These are phyloP conservation scores for Tinea trinotella DNA, from an alignment of 2,888 invertebrate genomes.

Conservation along the genomic window DNA sequence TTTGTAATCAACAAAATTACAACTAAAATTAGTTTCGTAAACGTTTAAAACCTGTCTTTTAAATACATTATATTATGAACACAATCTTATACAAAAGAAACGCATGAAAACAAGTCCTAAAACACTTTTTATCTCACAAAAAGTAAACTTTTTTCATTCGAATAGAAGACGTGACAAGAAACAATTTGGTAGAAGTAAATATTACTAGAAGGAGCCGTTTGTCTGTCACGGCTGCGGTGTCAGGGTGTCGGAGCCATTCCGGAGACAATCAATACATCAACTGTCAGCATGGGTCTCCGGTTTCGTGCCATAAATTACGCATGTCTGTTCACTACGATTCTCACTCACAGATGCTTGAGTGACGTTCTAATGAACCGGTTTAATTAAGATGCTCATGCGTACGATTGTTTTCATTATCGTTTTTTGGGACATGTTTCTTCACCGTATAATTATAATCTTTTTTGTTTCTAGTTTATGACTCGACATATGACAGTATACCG, in stretches of 20 bases:
- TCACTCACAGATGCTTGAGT: constrained; percentile 16
- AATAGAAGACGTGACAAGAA: constrained; percentile 10
- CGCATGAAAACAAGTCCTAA: too few relatives aligned
- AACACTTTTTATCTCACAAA: too few relatives aligned
- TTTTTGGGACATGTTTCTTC: background rate
- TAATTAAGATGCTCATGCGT: constrained; percentile 14
- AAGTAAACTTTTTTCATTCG: too few relatives aligned
- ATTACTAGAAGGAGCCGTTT: constrained; percentile 9
- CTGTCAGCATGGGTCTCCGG: constrained; percentile 13
- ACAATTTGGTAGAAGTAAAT: constrained; percentile 12
- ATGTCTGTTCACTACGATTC: constrained; percentile 17
- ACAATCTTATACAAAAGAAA: too few relatives aligned
- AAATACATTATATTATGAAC: too few relatives aligned
- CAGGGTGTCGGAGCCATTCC: constrained; percentile 14
- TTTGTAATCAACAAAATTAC: too few relatives aligned
- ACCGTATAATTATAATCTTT: background rate
- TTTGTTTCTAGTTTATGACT: background rate
- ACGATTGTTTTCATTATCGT: background rate
- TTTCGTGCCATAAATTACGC: constrained; percentile 19
- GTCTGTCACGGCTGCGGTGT: constrained; percentile 14
- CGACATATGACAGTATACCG: too few relatives aligned
- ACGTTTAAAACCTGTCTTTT: too few relatives aligned
- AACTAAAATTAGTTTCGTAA: background rate
- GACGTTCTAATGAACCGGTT: constrained; percentile 15
- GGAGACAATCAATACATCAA: constrained; percentile 18